phyloP scores from a whole-genome alignment of 2,888 invertebrate species.

The Chromoteleia sp. region DNA sequence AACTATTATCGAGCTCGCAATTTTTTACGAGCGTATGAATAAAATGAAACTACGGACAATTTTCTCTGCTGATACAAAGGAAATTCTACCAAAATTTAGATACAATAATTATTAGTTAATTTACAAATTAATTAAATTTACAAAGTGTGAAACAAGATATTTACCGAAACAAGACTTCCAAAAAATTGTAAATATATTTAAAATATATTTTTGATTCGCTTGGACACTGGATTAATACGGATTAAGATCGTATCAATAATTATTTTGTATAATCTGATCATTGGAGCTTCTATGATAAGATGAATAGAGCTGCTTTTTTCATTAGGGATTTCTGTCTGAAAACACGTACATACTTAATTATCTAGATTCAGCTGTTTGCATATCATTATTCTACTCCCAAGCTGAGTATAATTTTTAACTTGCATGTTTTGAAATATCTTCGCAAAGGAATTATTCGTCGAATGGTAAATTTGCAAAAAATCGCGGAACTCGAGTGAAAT shows the following conservation, averaged over 20 bases:
- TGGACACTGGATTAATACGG: neutral
- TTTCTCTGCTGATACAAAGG: too few relatives aligned
- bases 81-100: too few relatives aligned
- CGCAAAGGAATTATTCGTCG: conserved; percentile 22
- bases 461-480: conserved; percentile 27
- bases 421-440: conserved; percentile 29
- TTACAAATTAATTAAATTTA: too few relatives aligned
- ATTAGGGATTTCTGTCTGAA: conserved; percentile 23
- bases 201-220: too few relatives aligned
- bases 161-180: too few relatives aligned
- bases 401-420: conserved; percentile 36
- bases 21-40: conserved; percentile 18
- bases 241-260: neutral
- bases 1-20: conserved; percentile 24
- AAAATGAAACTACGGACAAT: neutral
- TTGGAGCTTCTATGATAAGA: neutral
- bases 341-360: conserved; percentile 48
- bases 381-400: conserved; percentile 52
- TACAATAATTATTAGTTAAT: too few relatives aligned
- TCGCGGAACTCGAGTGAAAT: conserved; percentile 7
- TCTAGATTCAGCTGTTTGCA: conserved; percentile 49
- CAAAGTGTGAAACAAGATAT: too few relatives aligned
- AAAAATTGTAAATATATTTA: too few relatives aligned
- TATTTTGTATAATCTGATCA: neutral
- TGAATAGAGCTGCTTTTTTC: conserved; percentile 10